phyloP scores from a whole-genome alignment of 2,888 invertebrate species.

The Therioaphis trifolii region DNA sequence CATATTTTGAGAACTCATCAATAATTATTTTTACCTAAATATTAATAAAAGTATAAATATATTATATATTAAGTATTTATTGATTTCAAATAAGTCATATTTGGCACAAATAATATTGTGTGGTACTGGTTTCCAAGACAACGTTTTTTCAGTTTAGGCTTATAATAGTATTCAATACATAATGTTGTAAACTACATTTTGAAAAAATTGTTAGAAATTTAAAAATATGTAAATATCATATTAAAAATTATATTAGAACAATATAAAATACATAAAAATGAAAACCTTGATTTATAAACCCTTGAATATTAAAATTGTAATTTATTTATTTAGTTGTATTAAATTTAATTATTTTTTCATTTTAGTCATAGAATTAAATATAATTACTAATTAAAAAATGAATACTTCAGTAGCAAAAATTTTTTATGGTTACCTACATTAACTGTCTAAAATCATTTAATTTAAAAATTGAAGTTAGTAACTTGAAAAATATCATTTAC shows the following conservation, averaged over 20 bases:
- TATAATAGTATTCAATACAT: neutral
- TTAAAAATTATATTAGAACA: neutral
- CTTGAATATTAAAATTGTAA: no score
- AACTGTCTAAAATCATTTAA: no score
- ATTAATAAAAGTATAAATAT: neutral
- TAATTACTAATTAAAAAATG: no score
- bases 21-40: slow-evolving; percentile 6
- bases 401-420: no score
- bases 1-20: slow-evolving; percentile 15
- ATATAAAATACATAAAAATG: neutral
- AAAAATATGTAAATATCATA: neutral
- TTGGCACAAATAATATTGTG: neutral
- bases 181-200: neutral
- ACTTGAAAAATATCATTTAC: no score
- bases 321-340: no score
- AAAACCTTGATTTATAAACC: neutral
- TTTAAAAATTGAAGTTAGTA: no score
- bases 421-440: no score
- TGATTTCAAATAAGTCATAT: slow-evolving; percentile 17
- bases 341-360: no score
- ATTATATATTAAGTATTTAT: slow-evolving; percentile 14
- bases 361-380: no score
- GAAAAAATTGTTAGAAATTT: neutral
- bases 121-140: slow-evolving; percentile 27
- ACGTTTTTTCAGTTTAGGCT: slow-evolving; percentile 10